These are phyloP conservation scores for Tarsius wallacei DNA, from an alignment of 2,797 vertebrate species.

Conservation along the genomic window DNA sequence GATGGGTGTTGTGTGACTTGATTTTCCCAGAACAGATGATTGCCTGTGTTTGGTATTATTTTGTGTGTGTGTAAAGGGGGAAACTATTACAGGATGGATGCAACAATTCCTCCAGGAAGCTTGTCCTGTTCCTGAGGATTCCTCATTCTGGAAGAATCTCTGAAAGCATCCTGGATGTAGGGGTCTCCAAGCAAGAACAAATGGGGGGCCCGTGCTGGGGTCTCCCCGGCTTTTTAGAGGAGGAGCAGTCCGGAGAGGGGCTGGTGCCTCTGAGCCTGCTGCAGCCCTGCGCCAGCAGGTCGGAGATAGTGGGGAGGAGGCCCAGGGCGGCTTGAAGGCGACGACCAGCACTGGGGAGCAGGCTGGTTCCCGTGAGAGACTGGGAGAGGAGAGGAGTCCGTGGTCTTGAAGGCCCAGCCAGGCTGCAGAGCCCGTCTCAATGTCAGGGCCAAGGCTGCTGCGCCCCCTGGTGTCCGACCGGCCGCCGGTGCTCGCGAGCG, in stretches of 20 bases:
- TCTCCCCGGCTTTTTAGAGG: neutral
- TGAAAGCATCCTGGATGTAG: neutral
- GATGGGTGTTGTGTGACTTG: accelerated
- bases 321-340: neutral
- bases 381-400: neutral
- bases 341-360: neutral
- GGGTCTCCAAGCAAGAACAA: neutral
- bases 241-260: neutral
- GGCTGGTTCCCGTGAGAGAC: constrained; percentile 29
- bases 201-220: too few relatives aligned
- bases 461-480: constrained; percentile 86
- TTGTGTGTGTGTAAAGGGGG: neutral
- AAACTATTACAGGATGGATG: neutral
- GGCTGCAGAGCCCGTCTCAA: constrained; percentile 60
- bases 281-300: neutral
- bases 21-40: neutral
- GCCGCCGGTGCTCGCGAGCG: neutral
- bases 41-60: neutral
- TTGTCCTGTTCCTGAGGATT: neutral
- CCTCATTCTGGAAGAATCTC: constrained; percentile 49
- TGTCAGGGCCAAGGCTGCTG: constrained; percentile 83
- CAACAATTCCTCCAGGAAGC: constrained; percentile 2
- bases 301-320: neutral
- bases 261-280: neutral
- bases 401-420: constrained; percentile 44